Conservation (phyloP, 2,888 invertebrate genomes). For the Campoplex nolae region DNA sequence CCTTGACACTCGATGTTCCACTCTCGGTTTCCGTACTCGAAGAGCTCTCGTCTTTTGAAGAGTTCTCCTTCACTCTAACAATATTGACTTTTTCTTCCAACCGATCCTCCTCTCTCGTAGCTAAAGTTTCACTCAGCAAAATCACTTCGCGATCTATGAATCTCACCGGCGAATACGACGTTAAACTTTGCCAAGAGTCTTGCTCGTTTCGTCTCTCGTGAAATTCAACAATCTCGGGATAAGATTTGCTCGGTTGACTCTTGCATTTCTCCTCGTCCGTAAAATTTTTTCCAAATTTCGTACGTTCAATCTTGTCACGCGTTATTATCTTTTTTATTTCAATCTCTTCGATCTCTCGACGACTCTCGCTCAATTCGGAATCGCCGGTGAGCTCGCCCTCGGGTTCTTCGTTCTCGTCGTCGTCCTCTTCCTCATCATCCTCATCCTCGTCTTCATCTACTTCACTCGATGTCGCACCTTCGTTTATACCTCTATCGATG, state of each 20-base stretch:
- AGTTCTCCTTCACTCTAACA: conserved; percentile 7
- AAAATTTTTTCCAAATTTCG: conserved; percentile 56
- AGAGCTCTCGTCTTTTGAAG: conserved; percentile 23
- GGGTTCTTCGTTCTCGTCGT: conserved; percentile 1
- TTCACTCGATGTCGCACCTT: conserved; percentile 51
- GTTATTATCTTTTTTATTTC: conserved; percentile 25
- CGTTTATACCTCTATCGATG: conserved; percentile 38
- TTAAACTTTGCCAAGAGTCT: conserved; percentile 47
- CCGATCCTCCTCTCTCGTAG: conserved; percentile 6
- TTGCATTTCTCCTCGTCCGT: conserved; percentile 78
- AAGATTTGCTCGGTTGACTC: conserved; percentile 58
- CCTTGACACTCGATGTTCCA: conserved; percentile 31
- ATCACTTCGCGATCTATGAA: conserved; percentile 1
- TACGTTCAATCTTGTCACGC: conserved; percentile 19
- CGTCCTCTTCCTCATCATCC: conserved; percentile 52
- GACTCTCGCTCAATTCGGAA: conserved; percentile 52
- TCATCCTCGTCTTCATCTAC: conserved; percentile 54
- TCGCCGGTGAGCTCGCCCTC: conserved; percentile 50
- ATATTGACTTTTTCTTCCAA: conserved; percentile 5
- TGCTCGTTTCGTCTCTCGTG: conserved; percentile 53
- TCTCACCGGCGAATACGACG: conserved; percentile 31
- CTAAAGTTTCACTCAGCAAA: conserved; percentile 16
- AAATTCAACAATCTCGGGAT: conserved; percentile 62
- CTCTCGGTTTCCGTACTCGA: conserved; percentile 35
- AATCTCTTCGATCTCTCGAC: conserved; percentile 3